Conservation (phyloP, 2,113 vertebrate species). For the Oncorhynchus kisutch region DNA sequence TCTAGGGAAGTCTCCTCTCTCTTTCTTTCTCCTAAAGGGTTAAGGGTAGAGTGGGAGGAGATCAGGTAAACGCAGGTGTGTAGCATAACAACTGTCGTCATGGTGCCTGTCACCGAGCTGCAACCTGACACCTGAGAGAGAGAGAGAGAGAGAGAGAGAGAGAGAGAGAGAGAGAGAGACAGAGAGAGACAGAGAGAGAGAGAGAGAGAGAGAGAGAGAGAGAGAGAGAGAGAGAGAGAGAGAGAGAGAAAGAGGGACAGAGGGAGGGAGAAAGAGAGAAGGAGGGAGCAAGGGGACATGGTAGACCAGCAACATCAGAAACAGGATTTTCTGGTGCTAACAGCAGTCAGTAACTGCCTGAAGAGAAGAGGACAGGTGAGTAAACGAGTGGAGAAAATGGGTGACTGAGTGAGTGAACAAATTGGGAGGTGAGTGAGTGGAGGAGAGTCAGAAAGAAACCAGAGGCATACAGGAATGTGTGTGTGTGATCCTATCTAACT, state of each 20-base stretch:
- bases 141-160: neutral
- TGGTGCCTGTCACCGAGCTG: neutral
- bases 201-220: neutral
- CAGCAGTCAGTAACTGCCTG: neutral
- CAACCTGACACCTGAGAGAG: neutral
- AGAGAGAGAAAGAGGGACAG: neutral
- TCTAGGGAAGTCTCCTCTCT: neutral
- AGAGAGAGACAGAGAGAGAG: neutral
- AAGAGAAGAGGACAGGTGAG: neutral
- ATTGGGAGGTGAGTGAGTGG: neutral
- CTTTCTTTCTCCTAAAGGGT: neutral
- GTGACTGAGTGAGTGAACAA: neutral
- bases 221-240: neutral
- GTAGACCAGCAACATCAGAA: constrained; percentile 26
- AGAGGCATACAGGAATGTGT: neutral
- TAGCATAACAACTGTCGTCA: neutral
- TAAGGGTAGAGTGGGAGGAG: constrained; percentile 19
- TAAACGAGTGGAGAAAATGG: neutral
- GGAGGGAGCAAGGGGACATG: constrained; percentile 4
- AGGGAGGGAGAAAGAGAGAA: neutral
- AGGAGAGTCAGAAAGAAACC: neutral
- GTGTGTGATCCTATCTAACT: no score
- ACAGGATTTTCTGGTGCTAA: constrained; percentile 42
- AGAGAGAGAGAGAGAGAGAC: neutral
- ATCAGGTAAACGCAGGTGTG: neutral